Percentiles rank a stretch among this genome's conserved stretches.
Conservation (phyloP, 1,140 invertebrate genomes). For the Scaptodrosophila lebanonensis region DNA sequence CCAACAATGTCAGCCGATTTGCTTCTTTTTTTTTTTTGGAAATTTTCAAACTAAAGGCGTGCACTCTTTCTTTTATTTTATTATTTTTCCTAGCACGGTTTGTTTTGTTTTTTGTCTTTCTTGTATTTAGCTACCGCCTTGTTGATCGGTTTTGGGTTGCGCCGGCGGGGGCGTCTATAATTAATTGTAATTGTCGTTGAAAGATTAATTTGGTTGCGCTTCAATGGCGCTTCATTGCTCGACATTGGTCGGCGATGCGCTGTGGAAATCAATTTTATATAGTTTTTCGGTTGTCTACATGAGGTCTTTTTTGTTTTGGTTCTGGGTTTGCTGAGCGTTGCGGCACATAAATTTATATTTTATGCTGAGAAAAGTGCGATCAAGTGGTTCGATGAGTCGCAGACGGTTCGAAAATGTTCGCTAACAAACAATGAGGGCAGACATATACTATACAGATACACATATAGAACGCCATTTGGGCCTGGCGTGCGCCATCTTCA, state of each 20-base stretch:
- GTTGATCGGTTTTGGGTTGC: constrained; percentile 28
- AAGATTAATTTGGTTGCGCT: constrained; percentile 75
- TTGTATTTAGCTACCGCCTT: constrained; percentile 8
- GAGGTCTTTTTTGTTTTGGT: constrained; percentile 9
- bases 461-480: no score
- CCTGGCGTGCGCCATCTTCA: constrained; percentile 51
- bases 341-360: constrained; percentile 66
- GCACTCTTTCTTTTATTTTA: no score
- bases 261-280: constrained; percentile 72
- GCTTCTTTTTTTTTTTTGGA: no score
- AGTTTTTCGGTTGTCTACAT: constrained; percentile 33
- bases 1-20: no score
- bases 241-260: constrained; percentile 62
- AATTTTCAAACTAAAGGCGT: no score
- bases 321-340: constrained; percentile 4
- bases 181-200: constrained; percentile 76
- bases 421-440: background rate
- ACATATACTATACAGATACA: no score
- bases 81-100: constrained; percentile 27
- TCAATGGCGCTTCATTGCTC: constrained; percentile 73
- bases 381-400: constrained; percentile 51
- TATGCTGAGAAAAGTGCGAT: constrained; percentile 73
- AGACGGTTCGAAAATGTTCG: constrained; percentile 1
- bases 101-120: constrained; percentile 48
- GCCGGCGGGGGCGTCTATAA: constrained; percentile 67